Evolutionary conservation across 2,888 invertebrate genomes (phyloP).

Genomic region (Sminthurides aquaticus): DNA sequence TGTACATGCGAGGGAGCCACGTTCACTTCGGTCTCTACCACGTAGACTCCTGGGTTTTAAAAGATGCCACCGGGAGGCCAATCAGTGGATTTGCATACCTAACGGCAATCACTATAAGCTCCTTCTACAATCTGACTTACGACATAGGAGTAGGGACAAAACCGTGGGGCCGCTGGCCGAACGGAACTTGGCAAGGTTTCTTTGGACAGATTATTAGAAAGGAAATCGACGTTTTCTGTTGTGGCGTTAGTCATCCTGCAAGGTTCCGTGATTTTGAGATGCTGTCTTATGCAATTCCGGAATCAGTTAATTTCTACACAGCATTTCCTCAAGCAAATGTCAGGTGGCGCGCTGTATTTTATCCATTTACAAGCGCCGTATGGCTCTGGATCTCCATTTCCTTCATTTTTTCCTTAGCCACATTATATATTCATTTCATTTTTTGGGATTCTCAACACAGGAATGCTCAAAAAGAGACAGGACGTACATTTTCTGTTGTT

Average conservation of each 20-base stretch:
- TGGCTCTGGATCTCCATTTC: too few relatives aligned
- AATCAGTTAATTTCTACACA: background rate
- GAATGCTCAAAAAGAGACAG: too few relatives aligned
- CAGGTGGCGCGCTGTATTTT: background rate
- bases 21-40: too few relatives aligned
- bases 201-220: background rate
- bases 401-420: too few relatives aligned
- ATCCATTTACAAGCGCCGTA: background rate
- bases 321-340: background rate
- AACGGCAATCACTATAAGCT: too few relatives aligned
- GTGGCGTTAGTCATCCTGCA: background rate
- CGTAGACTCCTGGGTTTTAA: too few relatives aligned
- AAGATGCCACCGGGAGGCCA: too few relatives aligned
- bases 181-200: background rate
- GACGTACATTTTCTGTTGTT: too few relatives aligned
- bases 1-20: too few relatives aligned
- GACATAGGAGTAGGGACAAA: background rate
- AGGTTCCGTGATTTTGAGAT: background rate
- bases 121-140: background rate
- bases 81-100: too few relatives aligned
- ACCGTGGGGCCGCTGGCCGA: background rate
- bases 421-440: too few relatives aligned
- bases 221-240: background rate
- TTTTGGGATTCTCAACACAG: too few relatives aligned
- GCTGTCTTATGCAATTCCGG: background rate